Base-by-base conservation (phyloP, 1,140 invertebrate genomes). In the Drosophila subpulchrella region DNA sequence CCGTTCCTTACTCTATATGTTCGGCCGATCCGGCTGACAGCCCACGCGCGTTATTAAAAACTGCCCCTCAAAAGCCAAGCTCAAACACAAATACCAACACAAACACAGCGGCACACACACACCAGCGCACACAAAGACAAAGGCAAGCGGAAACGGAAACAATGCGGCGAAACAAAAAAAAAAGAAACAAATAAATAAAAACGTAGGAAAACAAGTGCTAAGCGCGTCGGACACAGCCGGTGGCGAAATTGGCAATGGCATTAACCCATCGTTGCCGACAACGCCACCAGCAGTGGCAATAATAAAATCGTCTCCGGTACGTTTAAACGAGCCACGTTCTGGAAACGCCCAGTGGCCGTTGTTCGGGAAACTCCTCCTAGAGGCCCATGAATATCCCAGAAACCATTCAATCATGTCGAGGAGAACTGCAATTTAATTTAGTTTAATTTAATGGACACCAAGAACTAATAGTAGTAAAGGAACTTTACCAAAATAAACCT, bases 41-140 rank as follows among this genome's bases (percentile, higher is more conserved):
- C 6, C 17, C 47, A 59, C 15, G 46, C 38, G 53, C 59, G 62
- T 84, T 85, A 77, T 83, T 84, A 83, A 83, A 84, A 80, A 72
- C 81, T 83, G 65, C 54, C 65, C 51, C 8, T 34, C 7, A 8
- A 34, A 34, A 59, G 50, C 51, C 42, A 50, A 50, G 46, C 41
- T 34, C 42, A n/a, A 27, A 48, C 47, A 30, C 47, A 27, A 8
- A 30, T 7, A 10, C 47, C 17, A 24, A 48, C 47, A 36, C 47
- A n/a, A 56, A 56, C n/a, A 55, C 47, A 32, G n/a, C 36, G 27
- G 27, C 27, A 2, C 27, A 27, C 27, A 38, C 7, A 30, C 36
- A 50, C 27, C 41, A 32, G n/a, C n/a, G n/a, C n/a, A 24, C 10
- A 39, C 38, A 34, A 42, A 54, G 39, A 30, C 32, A 48, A 24